Conservation (phyloP, 1,140 invertebrate genomes). For the Philotrypesis tridentata region DNA sequence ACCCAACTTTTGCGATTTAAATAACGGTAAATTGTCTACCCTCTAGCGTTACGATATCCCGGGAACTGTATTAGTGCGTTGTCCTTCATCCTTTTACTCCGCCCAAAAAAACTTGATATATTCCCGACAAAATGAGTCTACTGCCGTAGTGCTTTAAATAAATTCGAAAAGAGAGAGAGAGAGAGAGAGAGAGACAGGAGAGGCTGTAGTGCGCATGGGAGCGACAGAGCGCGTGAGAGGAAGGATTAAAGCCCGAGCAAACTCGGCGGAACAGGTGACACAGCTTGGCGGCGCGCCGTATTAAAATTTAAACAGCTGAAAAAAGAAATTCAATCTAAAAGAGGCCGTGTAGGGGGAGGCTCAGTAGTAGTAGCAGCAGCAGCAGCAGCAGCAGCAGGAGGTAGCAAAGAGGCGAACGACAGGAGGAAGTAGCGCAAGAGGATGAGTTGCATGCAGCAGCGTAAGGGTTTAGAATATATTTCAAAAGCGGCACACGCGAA, state of each 20-base stretch:
- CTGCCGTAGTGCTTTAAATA: slow-evolving; percentile 3
- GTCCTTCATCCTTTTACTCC: background rate
- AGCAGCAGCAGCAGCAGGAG: background rate
- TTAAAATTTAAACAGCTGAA: slow-evolving; percentile 38
- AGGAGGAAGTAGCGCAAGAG: background rate
- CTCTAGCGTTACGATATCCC: background rate
- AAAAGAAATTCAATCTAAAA: slow-evolving; percentile 18
- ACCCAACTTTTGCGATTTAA: background rate
- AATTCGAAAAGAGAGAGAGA: background rate
- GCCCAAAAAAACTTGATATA: background rate
- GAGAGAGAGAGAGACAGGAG: background rate
- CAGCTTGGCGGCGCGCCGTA: background rate
- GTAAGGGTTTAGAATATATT: slow-evolving; percentile 27
- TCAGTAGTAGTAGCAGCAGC: background rate
- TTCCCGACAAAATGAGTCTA: slow-evolving; percentile 13
- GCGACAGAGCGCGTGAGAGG: background rate
- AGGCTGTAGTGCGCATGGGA: no score
- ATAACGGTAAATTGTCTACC: background rate
- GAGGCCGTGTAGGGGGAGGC: background rate
- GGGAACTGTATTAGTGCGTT: background rate
- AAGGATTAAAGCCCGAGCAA: slow-evolving; percentile 26
- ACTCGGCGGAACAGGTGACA: slow-evolving; percentile 21
- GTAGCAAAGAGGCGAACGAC: background rate
- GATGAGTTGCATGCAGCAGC: background rate
- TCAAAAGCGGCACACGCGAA: slow-evolving; percentile 2